Conservation (phyloP, 2,113 vertebrate genomes). For the Vanacampus margaritifer region DNA sequence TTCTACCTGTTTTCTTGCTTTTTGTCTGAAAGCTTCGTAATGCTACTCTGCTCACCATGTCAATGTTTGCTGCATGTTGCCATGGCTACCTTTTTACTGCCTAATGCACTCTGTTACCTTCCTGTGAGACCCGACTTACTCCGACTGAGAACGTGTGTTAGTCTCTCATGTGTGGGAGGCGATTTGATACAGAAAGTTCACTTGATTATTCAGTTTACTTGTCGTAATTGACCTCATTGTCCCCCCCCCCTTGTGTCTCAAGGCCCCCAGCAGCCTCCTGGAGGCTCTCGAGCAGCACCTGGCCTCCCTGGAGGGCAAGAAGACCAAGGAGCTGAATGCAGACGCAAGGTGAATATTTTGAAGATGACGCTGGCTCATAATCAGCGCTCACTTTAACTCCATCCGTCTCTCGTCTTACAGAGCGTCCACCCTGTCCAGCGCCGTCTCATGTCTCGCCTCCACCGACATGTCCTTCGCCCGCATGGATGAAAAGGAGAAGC, state of each 20-base stretch:
- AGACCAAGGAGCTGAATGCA: conserved; percentile 84
- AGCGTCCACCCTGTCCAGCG: conserved; percentile 85
- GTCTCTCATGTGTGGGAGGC: conserved; percentile 17
- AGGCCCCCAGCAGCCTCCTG: conserved; percentile 91
- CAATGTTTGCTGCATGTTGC: conserved; percentile 66
- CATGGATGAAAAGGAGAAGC: conserved; percentile 90
- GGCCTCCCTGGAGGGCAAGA: conserved; percentile 91
- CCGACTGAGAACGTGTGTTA: conserved; percentile 22
- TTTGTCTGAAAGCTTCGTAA: conserved; percentile 22
- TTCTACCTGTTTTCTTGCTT: conserved; percentile 18
- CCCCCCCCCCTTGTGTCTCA: conserved; percentile 6
- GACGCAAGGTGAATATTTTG: conserved; percentile 77
- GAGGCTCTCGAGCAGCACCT: conserved; percentile 92
- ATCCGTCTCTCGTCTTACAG: conserved; percentile 51
- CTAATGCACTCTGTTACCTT: conserved; percentile 57
- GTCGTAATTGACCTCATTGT: not conserved
- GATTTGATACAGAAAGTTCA: not conserved
- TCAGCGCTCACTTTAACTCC: not conserved
- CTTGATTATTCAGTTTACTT: not conserved
- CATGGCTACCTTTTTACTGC: conserved; percentile 59
- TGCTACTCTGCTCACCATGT: conserved; percentile 33
- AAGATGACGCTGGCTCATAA: not conserved
- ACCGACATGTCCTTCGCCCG: conserved; percentile 88
- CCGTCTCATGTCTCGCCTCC: conserved; percentile 85
- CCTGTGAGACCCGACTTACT: conserved; percentile 60